A percentile compares a stretch with the other conserved stretches of the same genome.
These are phyloP conservation scores for Hemichromis elongatus DNA, from an alignment of 2,113 vertebrate species.

Conservation along the genomic window DNA sequence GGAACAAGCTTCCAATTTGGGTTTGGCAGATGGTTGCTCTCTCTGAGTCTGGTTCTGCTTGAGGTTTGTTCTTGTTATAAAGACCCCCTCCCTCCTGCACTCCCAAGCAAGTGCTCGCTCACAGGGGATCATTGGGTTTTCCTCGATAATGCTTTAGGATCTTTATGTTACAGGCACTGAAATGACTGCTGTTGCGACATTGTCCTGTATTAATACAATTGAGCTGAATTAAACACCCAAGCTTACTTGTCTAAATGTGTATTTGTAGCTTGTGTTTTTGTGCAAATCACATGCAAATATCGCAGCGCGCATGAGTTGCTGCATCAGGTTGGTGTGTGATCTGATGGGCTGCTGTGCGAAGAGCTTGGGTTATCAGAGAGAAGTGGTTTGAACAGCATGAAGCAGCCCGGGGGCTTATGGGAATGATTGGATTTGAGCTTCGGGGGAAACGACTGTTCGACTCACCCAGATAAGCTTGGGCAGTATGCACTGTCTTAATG, in stretches of 20 bases:
- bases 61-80: background rate
- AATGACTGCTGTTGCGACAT: background rate
- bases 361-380: constrained; percentile 32
- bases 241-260: background rate
- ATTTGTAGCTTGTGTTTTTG: background rate
- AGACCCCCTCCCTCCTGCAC: background rate
- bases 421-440: constrained; percentile 31
- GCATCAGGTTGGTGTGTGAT: background rate
- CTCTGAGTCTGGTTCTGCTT: background rate
- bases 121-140: background rate
- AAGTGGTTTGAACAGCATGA: constrained; percentile 21
- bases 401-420: constrained; percentile 9
- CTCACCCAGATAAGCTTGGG: constrained; percentile 22
- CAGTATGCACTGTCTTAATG: constrained; percentile 3
- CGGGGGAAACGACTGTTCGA: background rate
- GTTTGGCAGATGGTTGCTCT: background rate
- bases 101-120: background rate
- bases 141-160: background rate
- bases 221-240: background rate
- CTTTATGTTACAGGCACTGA: background rate
- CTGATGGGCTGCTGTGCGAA: background rate
- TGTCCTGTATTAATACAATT: background rate
- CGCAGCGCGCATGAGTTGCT: background rate
- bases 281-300: background rate
- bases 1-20: background rate